Conservation (phyloP, 2,888 invertebrate genomes). For the Chymomyza fuscimana region DNA sequence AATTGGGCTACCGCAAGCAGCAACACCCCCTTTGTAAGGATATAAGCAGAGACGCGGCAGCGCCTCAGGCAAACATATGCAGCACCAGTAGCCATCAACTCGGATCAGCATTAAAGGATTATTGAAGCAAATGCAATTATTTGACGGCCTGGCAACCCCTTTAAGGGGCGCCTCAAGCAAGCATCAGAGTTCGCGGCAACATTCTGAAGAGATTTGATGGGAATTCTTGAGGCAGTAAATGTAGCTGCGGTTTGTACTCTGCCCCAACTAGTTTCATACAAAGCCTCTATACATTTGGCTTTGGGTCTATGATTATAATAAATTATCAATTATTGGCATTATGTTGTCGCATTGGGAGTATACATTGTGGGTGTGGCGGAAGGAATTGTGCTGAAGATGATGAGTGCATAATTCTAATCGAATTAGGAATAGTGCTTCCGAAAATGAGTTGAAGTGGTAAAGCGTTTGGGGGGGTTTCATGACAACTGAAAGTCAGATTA, state of each 20-base stretch:
- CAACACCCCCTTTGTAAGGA: slow-evolving; percentile 57
- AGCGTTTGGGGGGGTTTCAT: not conserved
- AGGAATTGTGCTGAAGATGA: slow-evolving; percentile 55
- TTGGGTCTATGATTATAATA: slow-evolving; percentile 62
- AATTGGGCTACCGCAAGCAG: slow-evolving; percentile 68
- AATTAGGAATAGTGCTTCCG: slow-evolving; percentile 46
- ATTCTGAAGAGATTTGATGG: not conserved
- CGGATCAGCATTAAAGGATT: slow-evolving; percentile 80
- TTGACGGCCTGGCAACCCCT: slow-evolving; percentile 64
- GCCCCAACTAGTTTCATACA: slow-evolving; percentile 6
- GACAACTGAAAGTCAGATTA: not conserved
- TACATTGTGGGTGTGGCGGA: slow-evolving; percentile 15
- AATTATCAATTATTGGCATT: slow-evolving; percentile 72
- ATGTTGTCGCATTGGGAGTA: slow-evolving; percentile 31
- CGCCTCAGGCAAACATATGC: slow-evolving; percentile 46
- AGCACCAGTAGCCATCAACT: slow-evolving; percentile 64
- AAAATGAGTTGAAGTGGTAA: not conserved
- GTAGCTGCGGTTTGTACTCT: not conserved
- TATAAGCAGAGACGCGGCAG: slow-evolving; percentile 11
- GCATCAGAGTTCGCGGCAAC: slow-evolving; percentile 42
- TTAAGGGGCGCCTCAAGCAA: slow-evolving; percentile 26
- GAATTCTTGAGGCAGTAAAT: not conserved
- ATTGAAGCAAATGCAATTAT: slow-evolving; percentile 80
- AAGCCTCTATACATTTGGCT: not conserved
- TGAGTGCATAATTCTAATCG: slow-evolving; percentile 60